Evolutionary conservation across 2,888 invertebrate genomes (phyloP), one percentile per base, ranked within the genome.

Genomic region (Dryadula phaetusa): DNA sequence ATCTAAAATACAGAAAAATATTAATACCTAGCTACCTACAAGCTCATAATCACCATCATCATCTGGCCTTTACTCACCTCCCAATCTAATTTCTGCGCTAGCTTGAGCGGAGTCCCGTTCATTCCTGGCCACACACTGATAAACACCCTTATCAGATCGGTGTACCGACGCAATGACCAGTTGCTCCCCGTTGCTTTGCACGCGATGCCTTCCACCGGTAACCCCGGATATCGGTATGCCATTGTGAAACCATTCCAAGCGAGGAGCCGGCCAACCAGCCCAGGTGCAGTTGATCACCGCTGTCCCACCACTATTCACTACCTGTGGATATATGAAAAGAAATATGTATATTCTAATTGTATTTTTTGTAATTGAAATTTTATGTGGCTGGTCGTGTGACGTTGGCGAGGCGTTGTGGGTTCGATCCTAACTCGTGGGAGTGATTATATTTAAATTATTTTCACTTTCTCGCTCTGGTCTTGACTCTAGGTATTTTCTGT

Each of bases 271-370:
- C 85, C 96, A 95, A 54, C 98, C 98, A 63, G 95, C 95, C 81
- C 97, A 96, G 6, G 96, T 95, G 88, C 98, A 98, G 93, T 97
- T 97, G 90, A 98, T 96, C 76, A 94, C 93, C 40, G 97, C 97
- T 67, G 95, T 94, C 72, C 96, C 95, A 28, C 97, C 97, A 47
- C 97, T 97, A 92, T 98, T 98, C 54, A 97, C 95, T 75, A 96
- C 95, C 95, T 95, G 81, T 74, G 44, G 70, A 49, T 10, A 40
- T 47, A 4, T 25, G 0, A 18, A 0, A 14, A 34, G 4, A 7
- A 32, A 32, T 8, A 32, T 32, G 32, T 32, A 7, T 32, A 7
- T 32, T 1, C 32, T n/a, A n/a, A n/a, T n/a, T n/a, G n/a, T n/a
- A n/a, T n/a, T n/a, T n/a, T n/a, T n/a, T n/a, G n/a, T n/a, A n/a